A percentile compares a stretch with the other conserved stretches of the same genome.
phyloP scores from a whole-genome alignment of 2,113 vertebrate genomes.

The Himantopus leucocephalus region DNA sequence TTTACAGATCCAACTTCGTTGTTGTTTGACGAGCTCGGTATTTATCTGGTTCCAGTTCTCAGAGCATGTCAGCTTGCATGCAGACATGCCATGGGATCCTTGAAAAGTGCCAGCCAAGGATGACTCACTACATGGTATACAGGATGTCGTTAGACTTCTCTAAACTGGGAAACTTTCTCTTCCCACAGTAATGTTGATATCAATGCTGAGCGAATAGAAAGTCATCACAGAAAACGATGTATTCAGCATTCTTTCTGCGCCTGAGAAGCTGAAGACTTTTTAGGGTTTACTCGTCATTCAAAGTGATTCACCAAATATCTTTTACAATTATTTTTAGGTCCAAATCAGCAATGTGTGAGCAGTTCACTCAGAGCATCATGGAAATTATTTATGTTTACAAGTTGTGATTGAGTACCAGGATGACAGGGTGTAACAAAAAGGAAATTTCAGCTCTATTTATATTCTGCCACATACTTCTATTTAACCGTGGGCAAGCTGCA shows the following conservation, averaged over 20 bases:
- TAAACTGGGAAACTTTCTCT: not conserved
- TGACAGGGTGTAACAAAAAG: not conserved
- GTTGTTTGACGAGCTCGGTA: not conserved
- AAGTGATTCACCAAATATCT: not conserved
- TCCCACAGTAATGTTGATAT: not conserved
- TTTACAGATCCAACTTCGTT: rapidly evolving
- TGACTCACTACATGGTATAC: too few species aligned
- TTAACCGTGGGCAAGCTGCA: not conserved
- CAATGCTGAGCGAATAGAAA: not conserved
- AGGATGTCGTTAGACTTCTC: not conserved
- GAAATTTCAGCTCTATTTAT: not conserved
- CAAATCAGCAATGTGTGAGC: not conserved
- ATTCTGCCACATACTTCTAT: not conserved
- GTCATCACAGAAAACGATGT: not conserved
- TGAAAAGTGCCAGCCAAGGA: not conserved
- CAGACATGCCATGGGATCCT: not conserved
- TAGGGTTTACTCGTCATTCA: not conserved
- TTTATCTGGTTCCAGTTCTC: not conserved
- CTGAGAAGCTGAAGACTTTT: not conserved
- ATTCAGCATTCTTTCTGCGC: not conserved
- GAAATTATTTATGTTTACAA: not conserved
- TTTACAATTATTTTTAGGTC: not conserved
- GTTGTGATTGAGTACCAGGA: not conserved
- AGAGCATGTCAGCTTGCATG: not conserved
- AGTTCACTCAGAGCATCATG: not conserved